These are phyloP conservation scores for Protodeltote pygarga DNA, from an alignment of 2,888 invertebrate genomes.

Conservation along the genomic window DNA sequence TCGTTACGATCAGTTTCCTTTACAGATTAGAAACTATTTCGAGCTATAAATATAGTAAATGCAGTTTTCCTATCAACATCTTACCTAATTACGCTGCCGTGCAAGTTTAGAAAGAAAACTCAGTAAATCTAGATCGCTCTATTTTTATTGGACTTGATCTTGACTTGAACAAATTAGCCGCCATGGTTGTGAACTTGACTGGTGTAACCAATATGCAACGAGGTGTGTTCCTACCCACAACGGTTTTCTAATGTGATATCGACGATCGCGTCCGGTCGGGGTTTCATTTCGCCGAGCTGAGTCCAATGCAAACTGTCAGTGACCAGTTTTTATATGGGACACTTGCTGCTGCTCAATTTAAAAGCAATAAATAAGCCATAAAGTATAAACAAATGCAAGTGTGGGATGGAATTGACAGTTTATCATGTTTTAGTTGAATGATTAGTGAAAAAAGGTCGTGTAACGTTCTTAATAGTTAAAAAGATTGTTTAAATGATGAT, in stretches of 20 bases:
- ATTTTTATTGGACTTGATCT: conserved; percentile 65
- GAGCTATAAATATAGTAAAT: conserved; percentile 21
- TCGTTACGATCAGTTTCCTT: conserved; percentile 9
- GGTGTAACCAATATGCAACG: conserved; percentile 67
- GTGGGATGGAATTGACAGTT: too few relatives aligned
- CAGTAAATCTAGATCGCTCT: conserved; percentile 56
- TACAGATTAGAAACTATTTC: conserved; percentile 17
- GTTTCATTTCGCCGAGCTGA: conserved; percentile 62
- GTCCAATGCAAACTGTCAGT: conserved; percentile 48
- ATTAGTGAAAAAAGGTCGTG: too few relatives aligned
- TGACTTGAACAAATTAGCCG: conserved; percentile 50
- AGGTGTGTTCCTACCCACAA: conserved; percentile 60
- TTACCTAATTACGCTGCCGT: conserved; percentile 24
- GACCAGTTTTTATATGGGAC: conserved; percentile 58
- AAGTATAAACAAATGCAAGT: too few relatives aligned
- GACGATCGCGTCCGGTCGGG: conserved; percentile 62
- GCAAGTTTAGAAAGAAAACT: conserved; percentile 49
- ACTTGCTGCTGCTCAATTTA: conserved; percentile 37
- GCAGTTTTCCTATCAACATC: conserved; percentile 27
- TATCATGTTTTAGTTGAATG: too few relatives aligned
- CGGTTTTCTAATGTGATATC: conserved; percentile 76
- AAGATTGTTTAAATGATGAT: too few relatives aligned
- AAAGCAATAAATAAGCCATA: conserved; percentile 7
- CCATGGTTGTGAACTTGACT: conserved; percentile 55
- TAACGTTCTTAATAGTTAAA: too few relatives aligned